phyloP scores from a whole-genome alignment of 37 sponge, comb jelly and placozoan species.

The Amphimedon queenslandica region DNA sequence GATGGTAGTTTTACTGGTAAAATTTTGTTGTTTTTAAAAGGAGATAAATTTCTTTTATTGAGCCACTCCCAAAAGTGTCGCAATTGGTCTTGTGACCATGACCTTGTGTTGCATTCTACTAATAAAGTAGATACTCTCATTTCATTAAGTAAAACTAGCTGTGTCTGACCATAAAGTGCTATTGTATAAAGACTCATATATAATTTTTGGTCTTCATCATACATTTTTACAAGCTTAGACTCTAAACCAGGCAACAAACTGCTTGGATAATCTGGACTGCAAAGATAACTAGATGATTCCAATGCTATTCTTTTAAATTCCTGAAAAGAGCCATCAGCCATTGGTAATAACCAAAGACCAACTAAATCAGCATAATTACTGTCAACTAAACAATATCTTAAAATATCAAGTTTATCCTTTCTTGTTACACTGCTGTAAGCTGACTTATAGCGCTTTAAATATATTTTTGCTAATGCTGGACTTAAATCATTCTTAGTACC shows the following conservation, averaged over 20 bases:
- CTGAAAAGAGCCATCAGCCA: conserved; percentile 34
- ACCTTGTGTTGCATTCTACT: too few species aligned
- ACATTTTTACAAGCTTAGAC: conserved; percentile 11
- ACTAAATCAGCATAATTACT: conserved; percentile 14
- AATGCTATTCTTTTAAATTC: conserved; percentile 1
- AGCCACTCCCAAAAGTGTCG: too few species aligned
- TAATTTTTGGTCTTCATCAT: background rate
- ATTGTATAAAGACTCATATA: background rate
- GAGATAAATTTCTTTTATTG: too few species aligned
- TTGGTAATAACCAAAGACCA: conserved; percentile 30
- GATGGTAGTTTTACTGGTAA: too few species aligned
- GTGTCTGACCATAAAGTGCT: conserved; percentile 11
- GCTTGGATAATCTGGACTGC: conserved; percentile 19
- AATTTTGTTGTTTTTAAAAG: too few species aligned
- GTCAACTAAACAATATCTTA: conserved; percentile 48
- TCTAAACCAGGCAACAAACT: conserved; percentile 20
- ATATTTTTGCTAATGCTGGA: too few species aligned
- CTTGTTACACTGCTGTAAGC: too few species aligned
- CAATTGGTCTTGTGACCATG: too few species aligned
- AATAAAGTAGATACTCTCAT: too few species aligned
- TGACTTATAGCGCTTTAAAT: too few species aligned
- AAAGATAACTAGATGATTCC: conserved; percentile 18
- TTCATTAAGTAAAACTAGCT: too few species aligned
- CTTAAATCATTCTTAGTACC: too few species aligned
- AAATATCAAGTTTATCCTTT: conserved; percentile 21